Base-by-base conservation (phyloP, 1,140 invertebrate species). In the Watersipora subatra region DNA sequence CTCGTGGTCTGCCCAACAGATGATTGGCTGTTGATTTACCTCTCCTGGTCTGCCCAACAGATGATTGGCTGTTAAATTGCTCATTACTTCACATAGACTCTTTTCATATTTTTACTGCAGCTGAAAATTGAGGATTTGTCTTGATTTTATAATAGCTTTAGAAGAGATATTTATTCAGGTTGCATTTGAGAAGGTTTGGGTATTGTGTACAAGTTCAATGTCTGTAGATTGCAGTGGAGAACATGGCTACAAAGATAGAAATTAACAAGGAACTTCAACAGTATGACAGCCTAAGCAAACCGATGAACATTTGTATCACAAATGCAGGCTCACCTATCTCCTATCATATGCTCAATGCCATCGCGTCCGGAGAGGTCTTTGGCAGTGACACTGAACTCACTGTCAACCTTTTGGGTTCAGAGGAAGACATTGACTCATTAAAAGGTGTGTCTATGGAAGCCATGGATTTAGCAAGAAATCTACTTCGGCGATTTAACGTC, bases 281-380 rank as follows among this genome's bases (percentile, higher is more conserved):
- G 19, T 67, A 66, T 34, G 72, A 69, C 64, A 66, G 70, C 0
- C 66, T 59, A 27, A 75, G 71, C 55, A 69, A 75, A 2, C 77
- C 77, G 2, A 26, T 80, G 19, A 66, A 75, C 63, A 67, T 79
- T 1, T 79, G 77, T 66, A 73, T 80, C n/a, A 75, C 76, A 15
- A 76, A 72, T 65, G 76, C 77, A 7, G 66, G 62, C 12, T 71
- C 67, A 27, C 62, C 69, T 55, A 68, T 73, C 0, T 71, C 69
- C 65, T 78, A 78, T 62, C 22, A 63, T 58, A 62, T 80, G 62
- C 63, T 78, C 7, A 61, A 70, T 63, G 20, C 68, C 3, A 64
- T 79, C 2, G 68, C 67, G 24, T 68, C 68, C n/a, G 78, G 77
- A 2, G 71, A 76, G 46, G 71, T 77, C 1, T 69, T 80, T 55